A percentile compares a stretch with the other conserved stretches of the same genome.
phyloP scores from a whole-genome alignment of 1,140 invertebrate species.

The Eufriesea mexicana region DNA sequence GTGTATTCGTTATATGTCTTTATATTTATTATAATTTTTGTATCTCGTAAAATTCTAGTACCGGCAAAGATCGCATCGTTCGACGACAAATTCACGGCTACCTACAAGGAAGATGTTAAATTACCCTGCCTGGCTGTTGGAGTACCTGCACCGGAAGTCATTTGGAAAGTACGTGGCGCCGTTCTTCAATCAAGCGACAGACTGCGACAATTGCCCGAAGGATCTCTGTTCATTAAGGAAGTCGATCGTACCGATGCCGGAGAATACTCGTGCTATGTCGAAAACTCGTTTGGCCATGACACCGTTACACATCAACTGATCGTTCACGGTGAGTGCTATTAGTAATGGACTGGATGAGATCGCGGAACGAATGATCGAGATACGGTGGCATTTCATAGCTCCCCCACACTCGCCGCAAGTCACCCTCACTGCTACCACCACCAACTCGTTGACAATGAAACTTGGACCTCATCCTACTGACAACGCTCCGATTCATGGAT shows the following conservation, averaged over 20 bases:
- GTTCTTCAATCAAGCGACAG: conserved; percentile 88
- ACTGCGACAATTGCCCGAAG: conserved; percentile 92
- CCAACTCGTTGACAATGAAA: conserved; percentile 91
- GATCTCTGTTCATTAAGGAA: conserved; percentile 94
- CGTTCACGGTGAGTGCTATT: conserved; percentile 87
- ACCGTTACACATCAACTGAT: conserved; percentile 94
- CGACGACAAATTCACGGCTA: conserved; percentile 94
- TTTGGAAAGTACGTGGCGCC: conserved; percentile 91
- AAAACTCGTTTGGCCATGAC: conserved; percentile 96
- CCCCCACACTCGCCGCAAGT: conserved; percentile 93
- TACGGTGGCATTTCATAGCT: conserved; percentile 81
- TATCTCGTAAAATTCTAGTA: conserved; percentile 83
- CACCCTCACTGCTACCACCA: conserved; percentile 90
- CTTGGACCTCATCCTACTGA: conserved; percentile 89
- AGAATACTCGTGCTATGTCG: conserved; percentile 95
- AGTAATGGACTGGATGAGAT: not conserved
- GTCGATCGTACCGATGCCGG: conserved; percentile 94
- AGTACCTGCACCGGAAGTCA: conserved; percentile 92
- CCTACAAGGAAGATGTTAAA: conserved; percentile 95
- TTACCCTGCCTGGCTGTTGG: conserved; percentile 95
- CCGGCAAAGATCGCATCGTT: conserved; percentile 96
- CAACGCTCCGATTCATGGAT: conserved; percentile 90
- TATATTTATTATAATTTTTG: not conserved
- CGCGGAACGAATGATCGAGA: not conserved
- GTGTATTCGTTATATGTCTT: too few relatives aligned